phyloP scores from a whole-genome alignment of 2,113 vertebrate species.

The Suncus etruscus region DNA sequence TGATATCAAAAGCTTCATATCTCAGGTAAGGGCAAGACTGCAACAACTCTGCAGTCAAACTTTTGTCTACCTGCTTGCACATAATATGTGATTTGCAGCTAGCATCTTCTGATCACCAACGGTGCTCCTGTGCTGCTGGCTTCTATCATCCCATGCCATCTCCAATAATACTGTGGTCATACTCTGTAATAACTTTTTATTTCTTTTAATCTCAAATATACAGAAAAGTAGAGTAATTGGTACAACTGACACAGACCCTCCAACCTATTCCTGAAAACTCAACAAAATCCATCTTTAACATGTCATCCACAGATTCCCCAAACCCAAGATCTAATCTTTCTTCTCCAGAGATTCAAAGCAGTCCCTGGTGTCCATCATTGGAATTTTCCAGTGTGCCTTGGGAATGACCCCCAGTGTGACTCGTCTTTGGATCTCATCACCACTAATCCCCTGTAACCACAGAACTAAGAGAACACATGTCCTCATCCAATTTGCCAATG shows the following conservation, averaged over 20 bases:
- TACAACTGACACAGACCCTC: background rate
- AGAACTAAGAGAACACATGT: conserved; percentile 52
- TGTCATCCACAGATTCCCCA: background rate
- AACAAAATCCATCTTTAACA: background rate
- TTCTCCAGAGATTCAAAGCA: background rate
- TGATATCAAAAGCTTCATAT: background rate
- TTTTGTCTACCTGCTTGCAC: background rate
- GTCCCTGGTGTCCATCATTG: background rate
- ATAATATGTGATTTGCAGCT: background rate
- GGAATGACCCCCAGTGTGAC: conserved; percentile 22
- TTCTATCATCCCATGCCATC: rapidly evolving
- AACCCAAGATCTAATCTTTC: background rate
- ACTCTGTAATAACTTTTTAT: background rate
- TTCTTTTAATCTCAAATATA: background rate
- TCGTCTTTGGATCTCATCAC: conserved; percentile 62
- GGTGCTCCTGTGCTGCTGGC: background rate
- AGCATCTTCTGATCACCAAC: background rate
- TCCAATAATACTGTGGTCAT: background rate
- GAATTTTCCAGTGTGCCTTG: conserved; percentile 52
- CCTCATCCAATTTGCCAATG: conserved; percentile 37
- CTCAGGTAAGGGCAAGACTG: background rate
- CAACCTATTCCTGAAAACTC: background rate
- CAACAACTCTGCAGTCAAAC: background rate
- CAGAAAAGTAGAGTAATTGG: background rate
- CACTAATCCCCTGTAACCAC: conserved; percentile 46